phyloP scores from a whole-genome alignment of 1,140 invertebrate species.

The Papilio helenus region DNA sequence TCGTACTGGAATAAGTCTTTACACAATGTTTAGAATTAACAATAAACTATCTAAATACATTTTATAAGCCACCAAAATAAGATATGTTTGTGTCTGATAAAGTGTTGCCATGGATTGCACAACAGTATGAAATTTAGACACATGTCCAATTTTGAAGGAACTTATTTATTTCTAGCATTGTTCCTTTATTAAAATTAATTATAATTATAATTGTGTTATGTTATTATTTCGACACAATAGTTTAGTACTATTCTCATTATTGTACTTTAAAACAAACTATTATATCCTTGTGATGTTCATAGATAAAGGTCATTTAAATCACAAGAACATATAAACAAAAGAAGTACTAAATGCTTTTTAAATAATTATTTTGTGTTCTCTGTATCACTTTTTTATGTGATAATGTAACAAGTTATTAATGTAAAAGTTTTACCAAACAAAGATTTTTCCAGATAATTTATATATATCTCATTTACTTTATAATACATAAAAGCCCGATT shows the following conservation, averaged over 20 bases:
- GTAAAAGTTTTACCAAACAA: too few relatives aligned
- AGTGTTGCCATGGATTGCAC: background rate
- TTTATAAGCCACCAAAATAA: background rate
- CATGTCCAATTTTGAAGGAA: background rate
- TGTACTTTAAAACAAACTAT: slow-evolving; percentile 15
- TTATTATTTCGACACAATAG: background rate
- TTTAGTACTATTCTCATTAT: background rate
- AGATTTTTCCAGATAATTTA: too few relatives aligned
- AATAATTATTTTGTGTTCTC: too few relatives aligned
- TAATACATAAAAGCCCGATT: too few relatives aligned
- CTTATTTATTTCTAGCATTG: slow-evolving; percentile 6
- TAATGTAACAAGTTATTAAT: background rate
- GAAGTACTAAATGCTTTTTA: background rate
- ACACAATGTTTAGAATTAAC: background rate
- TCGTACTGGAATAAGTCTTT: background rate
- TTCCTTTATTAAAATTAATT: background rate
- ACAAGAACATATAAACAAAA: background rate
- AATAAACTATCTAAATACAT: too few relatives aligned
- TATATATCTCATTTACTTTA: too few relatives aligned
- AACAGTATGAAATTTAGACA: background rate
- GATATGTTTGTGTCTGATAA: too few relatives aligned
- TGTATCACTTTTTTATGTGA: background rate
- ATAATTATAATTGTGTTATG: background rate
- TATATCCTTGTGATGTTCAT: slow-evolving; percentile 17
- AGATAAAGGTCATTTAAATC: background rate